Percentiles rank a stretch among this genome's conserved stretches.
Conservation (phyloP, 1,140 invertebrate species). For the Pogonomyrmex barbatus region DNA sequence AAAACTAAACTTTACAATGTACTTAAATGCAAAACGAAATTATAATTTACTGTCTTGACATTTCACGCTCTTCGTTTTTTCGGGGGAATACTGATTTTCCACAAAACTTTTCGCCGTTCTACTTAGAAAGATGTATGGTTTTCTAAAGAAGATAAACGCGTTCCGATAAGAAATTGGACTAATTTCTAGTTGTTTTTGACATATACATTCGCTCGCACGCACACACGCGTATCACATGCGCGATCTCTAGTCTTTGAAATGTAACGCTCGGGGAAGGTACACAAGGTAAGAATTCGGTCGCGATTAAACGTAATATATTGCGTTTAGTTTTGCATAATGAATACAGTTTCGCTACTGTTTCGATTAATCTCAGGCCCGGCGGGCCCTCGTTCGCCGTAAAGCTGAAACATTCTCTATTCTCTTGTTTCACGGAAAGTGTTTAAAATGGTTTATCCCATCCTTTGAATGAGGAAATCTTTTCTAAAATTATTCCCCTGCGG, state of each 20-base stretch:
- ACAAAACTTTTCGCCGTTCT: conserved; percentile 19
- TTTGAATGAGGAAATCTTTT: conserved; percentile 73
- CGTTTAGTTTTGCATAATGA: conserved; percentile 51
- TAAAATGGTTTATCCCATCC: conserved; percentile 66
- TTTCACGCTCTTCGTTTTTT: conserved; percentile 10
- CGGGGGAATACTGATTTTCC: conserved; percentile 11
- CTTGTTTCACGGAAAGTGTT: conserved; percentile 69
- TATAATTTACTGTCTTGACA: conserved; percentile 20
- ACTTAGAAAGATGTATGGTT: conserved; percentile 8
- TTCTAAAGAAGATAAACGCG: conserved; percentile 14
- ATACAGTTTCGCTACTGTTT: conserved; percentile 42
- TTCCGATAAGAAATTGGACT: neutral
- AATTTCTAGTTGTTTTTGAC: conserved; percentile 14
- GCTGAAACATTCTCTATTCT: conserved; percentile 16
- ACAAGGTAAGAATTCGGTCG: conserved; percentile 13
- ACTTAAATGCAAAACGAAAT: conserved; percentile 13
- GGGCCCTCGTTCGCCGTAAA: conserved; percentile 21
- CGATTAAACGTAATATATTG: conserved; percentile 40
- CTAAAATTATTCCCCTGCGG: conserved; percentile 75
- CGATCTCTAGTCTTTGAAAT: conserved; percentile 1
- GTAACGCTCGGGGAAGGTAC: neutral
- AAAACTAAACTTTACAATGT: conserved; percentile 15
- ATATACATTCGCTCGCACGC: neutral
- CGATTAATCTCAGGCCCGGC: conserved; percentile 42
- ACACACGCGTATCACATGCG: neutral